Evolutionary conservation across 2,113 vertebrate genomes (phyloP).

Genomic region (Etheostoma spectabile): DNA sequence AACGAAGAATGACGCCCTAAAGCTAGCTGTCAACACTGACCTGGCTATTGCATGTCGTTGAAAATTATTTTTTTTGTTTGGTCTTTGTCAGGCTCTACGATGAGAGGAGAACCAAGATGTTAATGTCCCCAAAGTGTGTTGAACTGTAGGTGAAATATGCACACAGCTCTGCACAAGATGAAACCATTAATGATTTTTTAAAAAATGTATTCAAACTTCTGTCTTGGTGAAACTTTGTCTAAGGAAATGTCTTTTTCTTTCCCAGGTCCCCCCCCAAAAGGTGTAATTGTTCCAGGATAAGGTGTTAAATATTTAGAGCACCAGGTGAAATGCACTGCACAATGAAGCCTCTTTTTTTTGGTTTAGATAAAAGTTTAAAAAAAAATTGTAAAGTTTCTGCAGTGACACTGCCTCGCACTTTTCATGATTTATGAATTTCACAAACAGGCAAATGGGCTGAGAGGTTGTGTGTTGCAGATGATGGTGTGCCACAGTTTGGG

Average conservation of each 20-base stretch:
- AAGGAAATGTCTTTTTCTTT: neutral
- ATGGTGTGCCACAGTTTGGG: slow-evolving; percentile 60
- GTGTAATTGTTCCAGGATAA: slow-evolving; percentile 51
- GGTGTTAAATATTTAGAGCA: slow-evolving; percentile 52
- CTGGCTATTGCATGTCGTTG: rapidly evolving
- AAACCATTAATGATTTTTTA: too few relatives aligned
- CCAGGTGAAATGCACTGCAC: slow-evolving; percentile 76
- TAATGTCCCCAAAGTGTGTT: slow-evolving; percentile 51
- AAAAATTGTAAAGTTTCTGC: slow-evolving; percentile 37
- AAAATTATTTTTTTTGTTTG: neutral
- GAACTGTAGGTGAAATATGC: slow-evolving; percentile 64
- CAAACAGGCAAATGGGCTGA: slow-evolving; percentile 39
- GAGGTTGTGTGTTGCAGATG: slow-evolving; percentile 39
- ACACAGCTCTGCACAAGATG: neutral
- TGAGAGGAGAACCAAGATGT: slow-evolving; percentile 72
- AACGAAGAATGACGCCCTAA: too few relatives aligned
- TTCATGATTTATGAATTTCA: slow-evolving; percentile 55
- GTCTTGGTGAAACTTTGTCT: neutral
- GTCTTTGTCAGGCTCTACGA: slow-evolving; percentile 46
- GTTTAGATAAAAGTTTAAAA: slow-evolving; percentile 16
- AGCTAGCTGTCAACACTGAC: too few relatives aligned
- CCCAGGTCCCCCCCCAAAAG: slow-evolving; percentile 67
- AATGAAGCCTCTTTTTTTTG: slow-evolving; percentile 55
- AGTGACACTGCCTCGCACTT: slow-evolving; percentile 57
- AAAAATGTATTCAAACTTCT: neutral